Conservation (phyloP, 2,888 invertebrate genomes). For the Danaus chrysippus region DNA sequence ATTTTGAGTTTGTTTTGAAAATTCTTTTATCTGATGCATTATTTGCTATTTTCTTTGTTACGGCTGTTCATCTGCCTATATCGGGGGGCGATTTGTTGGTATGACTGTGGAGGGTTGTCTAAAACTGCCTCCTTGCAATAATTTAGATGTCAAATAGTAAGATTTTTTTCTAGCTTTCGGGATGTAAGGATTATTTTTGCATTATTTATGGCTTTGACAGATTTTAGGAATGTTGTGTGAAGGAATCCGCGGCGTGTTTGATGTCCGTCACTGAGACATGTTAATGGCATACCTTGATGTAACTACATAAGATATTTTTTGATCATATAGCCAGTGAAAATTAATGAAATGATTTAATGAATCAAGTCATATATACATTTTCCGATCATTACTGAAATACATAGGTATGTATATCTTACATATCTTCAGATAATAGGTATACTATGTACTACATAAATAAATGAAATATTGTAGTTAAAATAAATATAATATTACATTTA, state of each 20-base stretch:
- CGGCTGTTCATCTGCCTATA: slow-evolving; percentile 66
- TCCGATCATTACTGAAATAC: background rate
- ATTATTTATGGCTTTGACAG: slow-evolving; percentile 75
- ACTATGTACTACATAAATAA: too few relatives aligned
- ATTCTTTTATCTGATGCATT: slow-evolving; percentile 79
- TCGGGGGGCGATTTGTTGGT: slow-evolving; percentile 63
- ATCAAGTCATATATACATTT: slow-evolving; percentile 11
- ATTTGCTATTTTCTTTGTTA: slow-evolving; percentile 73
- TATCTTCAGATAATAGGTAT: too few relatives aligned
- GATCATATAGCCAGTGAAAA: slow-evolving; percentile 29
- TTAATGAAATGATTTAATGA: slow-evolving; percentile 22
- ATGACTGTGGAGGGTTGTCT: slow-evolving; percentile 53
- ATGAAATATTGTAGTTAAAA: background rate
- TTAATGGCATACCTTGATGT: slow-evolving; percentile 73
- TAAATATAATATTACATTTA: background rate
- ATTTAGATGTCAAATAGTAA: slow-evolving; percentile 77
- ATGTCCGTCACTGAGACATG: slow-evolving; percentile 51
- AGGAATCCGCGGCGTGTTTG: slow-evolving; percentile 70
- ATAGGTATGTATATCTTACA: too few relatives aligned
- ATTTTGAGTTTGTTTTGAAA: slow-evolving; percentile 80
- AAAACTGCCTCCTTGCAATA: slow-evolving; percentile 67
- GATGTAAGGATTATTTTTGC: slow-evolving; percentile 69
- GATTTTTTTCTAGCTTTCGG: slow-evolving; percentile 58
- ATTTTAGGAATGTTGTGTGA: slow-evolving; percentile 61
- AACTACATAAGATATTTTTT: slow-evolving; percentile 46